Conservation (phyloP, 2,888 invertebrate species). For the Podabrus alpinus region DNA sequence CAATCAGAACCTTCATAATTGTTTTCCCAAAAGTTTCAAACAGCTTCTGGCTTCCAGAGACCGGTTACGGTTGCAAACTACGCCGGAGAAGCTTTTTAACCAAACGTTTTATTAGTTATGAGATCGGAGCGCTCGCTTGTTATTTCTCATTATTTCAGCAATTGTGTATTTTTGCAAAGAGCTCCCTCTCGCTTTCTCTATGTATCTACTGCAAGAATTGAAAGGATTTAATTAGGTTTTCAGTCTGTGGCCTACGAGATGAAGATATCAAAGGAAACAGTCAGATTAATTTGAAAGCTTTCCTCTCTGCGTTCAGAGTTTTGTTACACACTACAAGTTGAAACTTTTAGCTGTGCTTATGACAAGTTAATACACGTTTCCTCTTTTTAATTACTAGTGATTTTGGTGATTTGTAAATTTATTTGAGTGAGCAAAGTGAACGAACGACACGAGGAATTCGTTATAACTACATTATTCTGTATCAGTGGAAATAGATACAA, state of each 20-base stretch:
- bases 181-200: neutral
- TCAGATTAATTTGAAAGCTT: slow-evolving; percentile 30
- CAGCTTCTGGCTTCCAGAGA: neutral
- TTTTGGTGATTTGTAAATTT: neutral
- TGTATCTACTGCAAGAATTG: slow-evolving; percentile 14
- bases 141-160: slow-evolving; percentile 15
- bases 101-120: neutral
- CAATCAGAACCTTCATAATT: slow-evolving; percentile 7
- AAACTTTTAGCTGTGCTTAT: slow-evolving; percentile 18
- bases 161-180: slow-evolving; percentile 7
- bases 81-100: neutral
- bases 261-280: slow-evolving; percentile 31
- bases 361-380: slow-evolving; percentile 20
- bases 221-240: slow-evolving; percentile 31
- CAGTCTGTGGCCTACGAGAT: slow-evolving; percentile 25
- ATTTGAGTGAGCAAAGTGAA: neutral
- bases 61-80: neutral
- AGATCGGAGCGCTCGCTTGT: slow-evolving; percentile 5
- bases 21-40: neutral
- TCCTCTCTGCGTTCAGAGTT: slow-evolving; percentile 20
- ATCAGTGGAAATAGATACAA: slow-evolving; percentile 15
- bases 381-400: slow-evolving; percentile 6
- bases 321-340: slow-evolving; percentile 16
- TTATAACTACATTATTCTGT: slow-evolving; percentile 4
- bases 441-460: neutral